Base-by-base conservation (phyloP, 1,140 invertebrate species). In the Nymphalis io region DNA sequence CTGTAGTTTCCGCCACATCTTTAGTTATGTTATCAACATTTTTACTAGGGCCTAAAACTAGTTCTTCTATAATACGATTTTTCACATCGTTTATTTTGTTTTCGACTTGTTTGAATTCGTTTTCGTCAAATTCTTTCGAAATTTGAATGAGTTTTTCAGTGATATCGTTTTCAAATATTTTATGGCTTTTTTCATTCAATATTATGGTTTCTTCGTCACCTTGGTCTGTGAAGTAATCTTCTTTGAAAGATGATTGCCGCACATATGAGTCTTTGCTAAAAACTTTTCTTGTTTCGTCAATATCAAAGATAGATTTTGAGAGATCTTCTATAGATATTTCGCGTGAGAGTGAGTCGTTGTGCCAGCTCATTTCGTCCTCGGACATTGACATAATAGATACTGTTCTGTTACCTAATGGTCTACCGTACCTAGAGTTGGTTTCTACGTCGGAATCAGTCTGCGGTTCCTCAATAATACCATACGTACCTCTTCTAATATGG, bases 341-440 rank as follows among this genome's bases (percentile, higher is more conserved):
- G 39, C 93, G 83, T 1, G 93, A 94, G 18, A 94, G 80, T n/a
- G 89, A 83, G 59, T 87, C 90, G 20, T 91, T 93, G 53, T 93
- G 93, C 75, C 92, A 84, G 1, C 92, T 94, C 58, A 91, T 92
- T 38, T 95, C 94, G 69, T 95, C 94, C 79, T 95, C 94, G 0
- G 94, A 94, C 12, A 94, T 85, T 0, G 94, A 95, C 21, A 93
- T 92, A 5, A 95, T 95, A 0, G 94, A 95, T 16, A 95, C 83
- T 3, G 93, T 93, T 72, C 93, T 91, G 78, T 92, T 93, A 0
- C 91, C 80, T 15, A 74, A 73, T 15, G 92, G 74, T 73, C 83
- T 92, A 20, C 75, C 76, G 23, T 87, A 78, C 74, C 84, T 82
- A 18, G 81, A 82, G 65, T 80, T 83, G 53, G 74, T 87, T 27